Conservation (phyloP, 1,140 invertebrate species). For the Aphis craccivora region DNA sequence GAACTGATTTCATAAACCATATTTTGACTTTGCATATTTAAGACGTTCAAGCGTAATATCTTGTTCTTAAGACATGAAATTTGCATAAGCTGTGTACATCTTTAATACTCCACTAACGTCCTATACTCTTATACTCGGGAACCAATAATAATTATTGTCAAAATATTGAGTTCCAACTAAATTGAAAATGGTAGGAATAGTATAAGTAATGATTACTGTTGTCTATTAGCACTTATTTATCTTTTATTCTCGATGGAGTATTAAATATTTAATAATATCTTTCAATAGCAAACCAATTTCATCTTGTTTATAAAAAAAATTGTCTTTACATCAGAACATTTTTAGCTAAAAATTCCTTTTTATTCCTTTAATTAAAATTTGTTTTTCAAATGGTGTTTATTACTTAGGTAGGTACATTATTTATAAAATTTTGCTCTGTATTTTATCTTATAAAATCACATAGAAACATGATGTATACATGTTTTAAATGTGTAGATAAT, state of each 20-base stretch:
- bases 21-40: slow-evolving; percentile 6
- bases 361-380: background rate
- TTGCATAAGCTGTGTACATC: background rate
- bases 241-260: background rate
- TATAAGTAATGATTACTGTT: too few species aligned
- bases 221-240: background rate
- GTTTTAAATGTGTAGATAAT: background rate
- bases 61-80: slow-evolving; percentile 1
- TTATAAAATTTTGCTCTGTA: background rate
- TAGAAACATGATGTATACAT: background rate
- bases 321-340: background rate
- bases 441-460: background rate
- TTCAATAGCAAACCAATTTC: background rate
- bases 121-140: background rate
- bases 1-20: background rate
- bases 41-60: background rate
- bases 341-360: background rate
- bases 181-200: background rate
- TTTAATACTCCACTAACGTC: background rate
- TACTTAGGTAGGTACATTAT: background rate
- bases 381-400: background rate
- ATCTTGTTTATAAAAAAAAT: background rate
- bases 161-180: background rate
- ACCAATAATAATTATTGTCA: background rate
- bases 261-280: background rate